These are phyloP conservation scores for Julus scanicus DNA, from an alignment of 2,888 invertebrate genomes.

Conservation along the genomic window DNA sequence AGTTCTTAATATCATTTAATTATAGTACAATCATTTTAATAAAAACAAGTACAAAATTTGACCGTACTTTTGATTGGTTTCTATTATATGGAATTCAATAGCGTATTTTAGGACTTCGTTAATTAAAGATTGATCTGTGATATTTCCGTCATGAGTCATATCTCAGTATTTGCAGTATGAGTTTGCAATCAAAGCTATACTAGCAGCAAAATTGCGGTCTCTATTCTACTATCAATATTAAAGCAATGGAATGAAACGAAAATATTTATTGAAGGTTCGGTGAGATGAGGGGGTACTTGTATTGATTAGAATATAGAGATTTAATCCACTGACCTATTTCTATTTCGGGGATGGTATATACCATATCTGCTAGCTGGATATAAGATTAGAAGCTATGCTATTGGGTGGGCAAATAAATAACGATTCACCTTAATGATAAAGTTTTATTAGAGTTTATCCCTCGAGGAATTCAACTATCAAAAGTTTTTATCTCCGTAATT, in stretches of 20 bases:
- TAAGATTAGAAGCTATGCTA: neutral
- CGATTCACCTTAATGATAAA: conserved; percentile 18
- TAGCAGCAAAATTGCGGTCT: neutral
- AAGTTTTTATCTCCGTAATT: neutral
- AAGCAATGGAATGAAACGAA: conserved; percentile 21
- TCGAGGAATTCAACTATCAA: neutral
- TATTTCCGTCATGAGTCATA: neutral
- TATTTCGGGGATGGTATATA: neutral
- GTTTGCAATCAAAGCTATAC: neutral
- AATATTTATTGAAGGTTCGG: conserved; percentile 12
- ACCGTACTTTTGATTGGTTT: too few relatives aligned
- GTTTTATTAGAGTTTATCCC: neutral
- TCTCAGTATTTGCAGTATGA: neutral
- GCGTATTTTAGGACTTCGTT: too few relatives aligned
- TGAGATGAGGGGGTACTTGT: conserved; percentile 8
- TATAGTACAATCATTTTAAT: too few relatives aligned
- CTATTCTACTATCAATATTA: neutral
- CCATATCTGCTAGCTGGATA: neutral
- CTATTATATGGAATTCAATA: too few relatives aligned
- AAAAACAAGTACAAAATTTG: too few relatives aligned
- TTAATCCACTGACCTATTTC: conserved; percentile 11
- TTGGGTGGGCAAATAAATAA: neutral
- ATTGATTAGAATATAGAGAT: conserved; percentile 1
- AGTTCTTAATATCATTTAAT: too few relatives aligned
- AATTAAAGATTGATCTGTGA: neutral